Base-by-base conservation (phyloP, 2,113 vertebrate species). In the Chaetorhynchus papuensis region DNA sequence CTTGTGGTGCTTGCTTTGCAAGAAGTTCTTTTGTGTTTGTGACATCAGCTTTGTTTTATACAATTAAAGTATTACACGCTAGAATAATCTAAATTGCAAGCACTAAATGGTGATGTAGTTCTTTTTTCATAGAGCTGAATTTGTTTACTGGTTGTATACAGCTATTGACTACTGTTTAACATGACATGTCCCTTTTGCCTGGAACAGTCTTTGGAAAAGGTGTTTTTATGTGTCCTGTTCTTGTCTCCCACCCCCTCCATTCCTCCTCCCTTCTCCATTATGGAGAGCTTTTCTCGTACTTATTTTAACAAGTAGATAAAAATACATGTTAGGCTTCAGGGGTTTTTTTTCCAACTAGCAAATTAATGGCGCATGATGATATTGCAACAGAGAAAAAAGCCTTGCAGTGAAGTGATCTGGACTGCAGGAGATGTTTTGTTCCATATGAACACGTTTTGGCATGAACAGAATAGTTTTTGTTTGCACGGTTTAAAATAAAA, bases 21-120 rank as follows among this genome's bases (percentile, higher is more conserved):
- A 98, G 97, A 97, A 97, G 93, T 98, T 98, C 98, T 98, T 98
- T 98, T 98, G 98, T 99, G 98, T 98, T 98, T 98, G 98, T 98
- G 98, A 99, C 98, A 98, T 98, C 97, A 98, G 98, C 98, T 99
- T 99, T 99, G 98, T 99, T 99, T 99, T 98, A 98, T 97, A 98
- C 98, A 99, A 99, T 99, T 99, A 99, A 99, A 98, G 98, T 98
- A 98, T 99, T 99, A 98, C 98, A 99, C 96, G 98, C 98, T 99
- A 99, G 98, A 99, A 99, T 99, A 99, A 99, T 98, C 98, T 98
- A 98, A 99, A 99, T 99, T 98, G 98, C 98, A 98, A 94, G 97
- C 96, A 96, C 97, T 98, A 98, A 99, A 99, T 98, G 97, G 98
- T 98, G 98, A 98, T 98, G 97, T 97, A 97, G 98, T 98, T 97